Evolutionary conservation across 2,113 vertebrate species (phyloP), one percentile per base, ranked within the genome.

Genomic region (Ranitomeya imitator): DNA sequence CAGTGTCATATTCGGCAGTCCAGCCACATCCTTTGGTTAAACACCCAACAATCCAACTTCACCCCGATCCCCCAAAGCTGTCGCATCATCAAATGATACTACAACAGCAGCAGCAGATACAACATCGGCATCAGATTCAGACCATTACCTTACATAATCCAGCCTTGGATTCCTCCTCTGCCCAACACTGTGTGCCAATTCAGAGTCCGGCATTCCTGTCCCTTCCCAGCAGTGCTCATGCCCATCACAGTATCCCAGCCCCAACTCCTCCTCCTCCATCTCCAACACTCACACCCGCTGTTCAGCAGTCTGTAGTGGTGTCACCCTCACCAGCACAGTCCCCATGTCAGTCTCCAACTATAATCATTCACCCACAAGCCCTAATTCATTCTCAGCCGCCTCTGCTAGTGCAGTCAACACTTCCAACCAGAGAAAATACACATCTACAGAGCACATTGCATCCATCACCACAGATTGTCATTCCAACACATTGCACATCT

Each of bases 21-120:
- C 96, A 96, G 81, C 93, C 96, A 91, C 96, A 97, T 92, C 91
- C 96, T 91, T 90, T 97, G 90, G 94, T 96, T 83, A 97, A 96
- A 91, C 96, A 97, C 93, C 97, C 96, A 89, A 93, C 92, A 86
- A 93, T 95, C 89, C 93, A 95, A 67, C 92, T 96, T 89, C 96
- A 95, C 93, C 95, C 91, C 14, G 93, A 88, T 83, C 92, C 94
- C 90, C 94, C 96, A 87, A 97, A 95, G 90, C 92, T 95, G 91
- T 94, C 97, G 9, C 96, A 97, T 88, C 97, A 97, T 92, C 97
- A 97, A 90, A 94, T 97, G 92, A 94, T 98, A 88, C 51, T 98
- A 89, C 97, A 98, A 23, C 96, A 96, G 91, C 97, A 96, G 91
- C 92, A 94, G 19, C 91, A 95, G 26, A 79, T 89, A 85, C 73